Conservation (phyloP, 2,797 vertebrate genomes). For the Cynopterus sphinx region DNA sequence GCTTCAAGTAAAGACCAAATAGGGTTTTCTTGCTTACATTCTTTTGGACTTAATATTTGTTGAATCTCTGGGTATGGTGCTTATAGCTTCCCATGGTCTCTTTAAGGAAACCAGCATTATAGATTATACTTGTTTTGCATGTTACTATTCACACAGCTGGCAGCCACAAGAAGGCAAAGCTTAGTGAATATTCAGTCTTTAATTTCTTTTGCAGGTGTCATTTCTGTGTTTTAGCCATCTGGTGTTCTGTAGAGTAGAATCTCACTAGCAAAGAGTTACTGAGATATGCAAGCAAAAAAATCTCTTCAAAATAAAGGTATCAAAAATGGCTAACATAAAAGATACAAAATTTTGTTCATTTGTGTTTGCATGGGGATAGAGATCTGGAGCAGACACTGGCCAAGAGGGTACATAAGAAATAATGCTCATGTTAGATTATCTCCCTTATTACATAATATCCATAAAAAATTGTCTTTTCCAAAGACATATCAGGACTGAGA, state of each 20-base stretch:
- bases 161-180: slow-evolving; percentile 43
- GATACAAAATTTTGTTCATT: neutral
- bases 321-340: slow-evolving; percentile 22
- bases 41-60: slow-evolving; percentile 58
- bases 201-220: slow-evolving; percentile 68
- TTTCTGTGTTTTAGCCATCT: slow-evolving; percentile 69
- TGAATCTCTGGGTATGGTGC: slow-evolving; percentile 10
- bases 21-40: slow-evolving; percentile 6
- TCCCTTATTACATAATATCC: neutral
- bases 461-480: slow-evolving; percentile 1
- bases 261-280: slow-evolving; percentile 12
- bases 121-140: slow-evolving; percentile 42
- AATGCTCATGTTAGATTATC: neutral
- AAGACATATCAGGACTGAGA: neutral
- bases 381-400: neutral
- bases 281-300: slow-evolving; percentile 15
- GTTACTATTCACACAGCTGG: slow-evolving; percentile 59
- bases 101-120: slow-evolving; percentile 59
- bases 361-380: slow-evolving; percentile 1
- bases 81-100: slow-evolving; percentile 42
- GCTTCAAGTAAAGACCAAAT: slow-evolving; percentile 19
- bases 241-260: slow-evolving; percentile 50
- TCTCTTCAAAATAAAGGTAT: slow-evolving; percentile 20
- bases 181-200: slow-evolving; percentile 54
- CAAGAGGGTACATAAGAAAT: neutral